Evolutionary conservation across 1,140 invertebrate species (phyloP).

Genomic region (Hypsibius dujardini): DNA sequence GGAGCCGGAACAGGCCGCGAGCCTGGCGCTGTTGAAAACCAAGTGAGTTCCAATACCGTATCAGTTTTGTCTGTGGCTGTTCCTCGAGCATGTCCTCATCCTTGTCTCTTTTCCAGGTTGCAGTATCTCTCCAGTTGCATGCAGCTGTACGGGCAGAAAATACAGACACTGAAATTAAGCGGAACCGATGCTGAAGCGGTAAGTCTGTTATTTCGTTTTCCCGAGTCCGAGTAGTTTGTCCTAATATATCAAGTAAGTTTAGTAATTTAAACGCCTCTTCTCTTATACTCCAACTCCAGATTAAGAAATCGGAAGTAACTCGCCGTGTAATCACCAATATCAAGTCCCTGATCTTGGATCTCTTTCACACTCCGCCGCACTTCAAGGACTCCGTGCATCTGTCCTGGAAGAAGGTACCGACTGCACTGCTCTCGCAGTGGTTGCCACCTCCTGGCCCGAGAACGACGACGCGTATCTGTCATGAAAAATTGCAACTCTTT

Average conservation of each 20-base stretch:
- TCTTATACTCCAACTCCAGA: background rate
- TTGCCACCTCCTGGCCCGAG: too few species aligned
- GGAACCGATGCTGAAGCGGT: background rate
- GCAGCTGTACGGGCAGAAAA: slow-evolving; percentile 76
- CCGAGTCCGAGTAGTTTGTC: too few species aligned
- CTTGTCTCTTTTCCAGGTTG: slow-evolving; percentile 37
- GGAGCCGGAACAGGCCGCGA: slow-evolving; percentile 15
- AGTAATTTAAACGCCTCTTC: too few species aligned
- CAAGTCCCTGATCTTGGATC: slow-evolving; percentile 73
- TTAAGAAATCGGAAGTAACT: background rate
- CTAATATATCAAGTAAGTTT: too few species aligned
- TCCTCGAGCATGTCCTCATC: background rate
- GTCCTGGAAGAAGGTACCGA: slow-evolving; percentile 59
- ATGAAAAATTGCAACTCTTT: too few species aligned
- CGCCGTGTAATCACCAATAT: slow-evolving; percentile 64
- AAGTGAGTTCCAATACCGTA: too few species aligned
- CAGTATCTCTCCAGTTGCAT: slow-evolving; percentile 80
- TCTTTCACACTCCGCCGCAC: slow-evolving; percentile 78
- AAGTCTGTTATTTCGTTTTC: too few species aligned
- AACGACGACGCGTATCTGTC: too few species aligned
- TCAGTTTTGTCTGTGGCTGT: too few species aligned
- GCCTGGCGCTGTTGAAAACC: too few species aligned
- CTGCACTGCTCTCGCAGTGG: too few species aligned
- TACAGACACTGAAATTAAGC: too few species aligned
- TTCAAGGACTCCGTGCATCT: slow-evolving; percentile 68